Base-by-base conservation (phyloP, 2,113 vertebrate genomes). In the Eretmochelys imbricata region DNA sequence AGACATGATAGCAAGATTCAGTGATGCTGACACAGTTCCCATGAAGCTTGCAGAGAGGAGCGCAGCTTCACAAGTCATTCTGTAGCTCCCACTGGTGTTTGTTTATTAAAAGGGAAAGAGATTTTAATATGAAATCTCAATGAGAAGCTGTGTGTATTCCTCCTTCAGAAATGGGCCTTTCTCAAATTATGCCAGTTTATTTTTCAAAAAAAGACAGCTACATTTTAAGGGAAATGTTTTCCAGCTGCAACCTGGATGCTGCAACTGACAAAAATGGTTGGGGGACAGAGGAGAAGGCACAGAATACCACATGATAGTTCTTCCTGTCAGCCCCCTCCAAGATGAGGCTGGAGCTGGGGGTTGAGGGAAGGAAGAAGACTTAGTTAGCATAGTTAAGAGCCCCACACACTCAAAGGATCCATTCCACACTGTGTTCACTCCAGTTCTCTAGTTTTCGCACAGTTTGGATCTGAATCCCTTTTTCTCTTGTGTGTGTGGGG, bases 401-500 rank as follows among this genome's bases (percentile, higher is more conserved):
- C 65, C 31, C 65, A 38, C 29, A 17, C 65, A 62, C 38, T 72
- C 84, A 76, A 69, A 38, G 84, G 22, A 80, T 38, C 65, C 20
- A 35, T 72, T 72, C 65, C 65, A 8, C 65, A 9, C 17, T 6
- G 4, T 72, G 35, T 38, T 72, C 35, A 72, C 35, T 59, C 57
- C 57, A 59, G 17, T 9, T 38, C 50, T 25, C 14, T 35, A 93
- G 82, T 92, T 19, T 38, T 24, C 31, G 46, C 16, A 54, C 29
- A 65, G 20, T 59, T 94, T 69, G 65, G 65, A 87, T 81, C n/a
- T 89, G 51, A 85, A 83, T 81, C 65, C 8, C 92, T 75, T 95
- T 50, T 54, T 93, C 50, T 53, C 54, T 92, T 22, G 62, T 55
- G 0, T 20, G 14, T 53, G 24, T 17, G 31, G 8, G n/a, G 2